Evolutionary conservation across 2,113 vertebrate genomes (phyloP).

Genomic region (Ascaphus truei): DNA sequence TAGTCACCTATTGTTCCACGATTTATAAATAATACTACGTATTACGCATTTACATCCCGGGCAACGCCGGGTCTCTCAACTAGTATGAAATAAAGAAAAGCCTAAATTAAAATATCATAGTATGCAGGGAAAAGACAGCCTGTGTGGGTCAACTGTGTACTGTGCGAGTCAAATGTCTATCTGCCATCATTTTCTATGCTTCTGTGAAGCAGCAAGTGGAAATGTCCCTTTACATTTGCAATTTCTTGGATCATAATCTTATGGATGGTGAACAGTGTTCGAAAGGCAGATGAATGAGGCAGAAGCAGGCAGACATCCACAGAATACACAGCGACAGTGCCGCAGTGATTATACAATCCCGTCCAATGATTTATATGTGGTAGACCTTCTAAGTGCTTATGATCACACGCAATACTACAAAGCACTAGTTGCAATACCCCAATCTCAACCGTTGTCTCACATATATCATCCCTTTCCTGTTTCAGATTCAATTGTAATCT

Average conservation of each 20-base stretch:
- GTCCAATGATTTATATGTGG: constrained; percentile 11
- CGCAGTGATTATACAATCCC: constrained; percentile 16
- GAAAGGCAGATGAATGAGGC: not conserved
- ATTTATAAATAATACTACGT: no score
- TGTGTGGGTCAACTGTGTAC: no score
- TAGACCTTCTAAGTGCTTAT: constrained; percentile 11
- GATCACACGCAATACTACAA: constrained; percentile 25
- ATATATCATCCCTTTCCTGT: constrained; percentile 7
- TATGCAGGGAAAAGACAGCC: no score
- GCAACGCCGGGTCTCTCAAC: no score
- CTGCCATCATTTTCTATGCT: not conserved
- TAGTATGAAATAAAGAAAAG: no score
- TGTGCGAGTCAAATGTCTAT: no score
- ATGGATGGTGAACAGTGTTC: not conserved
- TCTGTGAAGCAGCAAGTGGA: not conserved
- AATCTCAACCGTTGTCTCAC: constrained; percentile 1
- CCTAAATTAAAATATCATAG: no score
- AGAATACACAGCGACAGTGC: not conserved
- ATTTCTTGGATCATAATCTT: not conserved
- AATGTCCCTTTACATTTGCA: no score
- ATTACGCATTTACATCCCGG: no score
- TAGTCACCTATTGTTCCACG: no score
- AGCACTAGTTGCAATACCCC: constrained; percentile 16
- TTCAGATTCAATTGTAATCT: not conserved
- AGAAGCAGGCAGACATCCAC: not conserved